Conservation (phyloP, 2,113 vertebrate species). For the Opisthocomus hoazin region DNA sequence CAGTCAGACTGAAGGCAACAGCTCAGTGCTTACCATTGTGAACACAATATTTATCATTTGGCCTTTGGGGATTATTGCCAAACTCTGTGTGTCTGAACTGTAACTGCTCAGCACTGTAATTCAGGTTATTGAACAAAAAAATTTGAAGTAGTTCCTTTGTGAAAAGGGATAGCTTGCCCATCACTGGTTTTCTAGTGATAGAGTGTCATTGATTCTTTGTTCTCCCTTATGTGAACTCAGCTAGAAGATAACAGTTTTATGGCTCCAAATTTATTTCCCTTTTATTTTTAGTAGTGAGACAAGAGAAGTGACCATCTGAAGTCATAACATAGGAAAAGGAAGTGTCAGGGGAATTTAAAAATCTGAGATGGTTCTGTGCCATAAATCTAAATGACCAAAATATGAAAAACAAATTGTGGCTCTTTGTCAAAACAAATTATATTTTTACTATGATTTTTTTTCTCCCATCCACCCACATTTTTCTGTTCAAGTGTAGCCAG, state of each 20-base stretch:
- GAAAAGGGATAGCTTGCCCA: neutral
- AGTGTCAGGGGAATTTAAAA: neutral
- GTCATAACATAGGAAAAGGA: neutral
- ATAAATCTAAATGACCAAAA: neutral
- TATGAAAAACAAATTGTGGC: neutral
- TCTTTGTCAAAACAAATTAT: neutral
- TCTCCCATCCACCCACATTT: neutral
- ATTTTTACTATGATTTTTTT: neutral
- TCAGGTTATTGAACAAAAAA: neutral
- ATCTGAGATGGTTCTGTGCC: neutral
- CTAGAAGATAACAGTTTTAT: neutral
- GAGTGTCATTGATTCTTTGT: neutral
- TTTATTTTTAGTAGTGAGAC: neutral
- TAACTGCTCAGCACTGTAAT: neutral
- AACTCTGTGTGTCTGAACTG: neutral
- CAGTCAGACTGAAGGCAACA: neutral
- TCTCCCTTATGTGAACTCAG: neutral
- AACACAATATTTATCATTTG: neutral
- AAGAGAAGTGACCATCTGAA: neutral
- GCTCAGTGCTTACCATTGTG: neutral
- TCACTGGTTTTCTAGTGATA: neutral
- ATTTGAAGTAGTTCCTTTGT: neutral
- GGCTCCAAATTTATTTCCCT: neutral
- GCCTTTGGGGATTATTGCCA: neutral
- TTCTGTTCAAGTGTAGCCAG: neutral